These are phyloP conservation scores for Cataglyphis altisquamis DNA, from an alignment of 2,888 invertebrate genomes.

Conservation along the genomic window DNA sequence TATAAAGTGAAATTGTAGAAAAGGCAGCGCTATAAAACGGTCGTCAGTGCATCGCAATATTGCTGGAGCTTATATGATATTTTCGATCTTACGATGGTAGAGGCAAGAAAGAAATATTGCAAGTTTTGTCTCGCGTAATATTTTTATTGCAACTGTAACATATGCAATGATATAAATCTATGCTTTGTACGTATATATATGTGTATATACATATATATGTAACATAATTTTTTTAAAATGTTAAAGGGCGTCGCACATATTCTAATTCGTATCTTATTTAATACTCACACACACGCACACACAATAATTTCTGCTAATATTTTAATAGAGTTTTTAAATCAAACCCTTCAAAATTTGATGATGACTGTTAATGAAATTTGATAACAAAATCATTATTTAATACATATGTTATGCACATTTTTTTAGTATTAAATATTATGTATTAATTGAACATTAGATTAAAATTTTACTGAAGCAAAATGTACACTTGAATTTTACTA, in stretches of 20 bases:
- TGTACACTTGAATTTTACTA: slow-evolving; percentile 2
- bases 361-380: not conserved
- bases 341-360: not conserved
- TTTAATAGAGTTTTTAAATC: not conserved
- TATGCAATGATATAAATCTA: slow-evolving; percentile 23
- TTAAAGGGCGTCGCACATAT: not conserved
- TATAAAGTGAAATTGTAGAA: slow-evolving; percentile 7
- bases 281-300: not conserved
- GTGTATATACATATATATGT: not conserved
- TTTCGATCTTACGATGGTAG: slow-evolving; percentile 27
- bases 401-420: not conserved
- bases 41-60: slow-evolving; percentile 21
- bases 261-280: not conserved
- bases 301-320: not conserved
- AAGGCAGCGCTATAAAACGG: slow-evolving; percentile 14
- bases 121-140: slow-evolving; percentile 35
- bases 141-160: slow-evolving; percentile 27
- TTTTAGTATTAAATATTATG: not conserved
- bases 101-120: slow-evolving; percentile 19
- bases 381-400: not conserved
- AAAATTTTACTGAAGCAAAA: not conserved
- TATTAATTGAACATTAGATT: not conserved
- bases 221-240: not conserved
- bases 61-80: slow-evolving; percentile 12
- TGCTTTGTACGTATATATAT: not conserved